phyloP scores from a whole-genome alignment of 2,888 invertebrate genomes.

The Ommatoiulus sabulosus region DNA sequence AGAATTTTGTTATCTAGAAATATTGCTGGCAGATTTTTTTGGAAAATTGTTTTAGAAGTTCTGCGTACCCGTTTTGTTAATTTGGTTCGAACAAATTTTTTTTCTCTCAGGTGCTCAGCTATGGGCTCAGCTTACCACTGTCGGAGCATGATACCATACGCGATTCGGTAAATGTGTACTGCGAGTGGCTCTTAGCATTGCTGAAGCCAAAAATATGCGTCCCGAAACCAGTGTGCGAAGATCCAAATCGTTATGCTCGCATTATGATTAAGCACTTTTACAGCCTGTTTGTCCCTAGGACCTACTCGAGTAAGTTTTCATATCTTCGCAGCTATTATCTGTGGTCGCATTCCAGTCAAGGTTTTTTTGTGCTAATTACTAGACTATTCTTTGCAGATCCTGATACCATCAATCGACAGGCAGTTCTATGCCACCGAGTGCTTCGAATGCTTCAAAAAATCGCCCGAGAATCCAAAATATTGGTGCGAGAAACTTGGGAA shows the following conservation, averaged over 20 bases:
- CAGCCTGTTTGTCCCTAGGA: constrained; percentile 92
- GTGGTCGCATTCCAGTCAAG: neutral
- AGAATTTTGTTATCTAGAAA: too few species aligned
- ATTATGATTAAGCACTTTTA: constrained; percentile 93
- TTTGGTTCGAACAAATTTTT: too few species aligned
- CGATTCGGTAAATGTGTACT: constrained; percentile 96
- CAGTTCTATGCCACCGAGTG: constrained; percentile 91
- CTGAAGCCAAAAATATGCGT: constrained; percentile 87
- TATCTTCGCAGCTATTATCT: neutral
- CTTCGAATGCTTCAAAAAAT: constrained; percentile 85
- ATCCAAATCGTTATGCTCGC: constrained; percentile 89
- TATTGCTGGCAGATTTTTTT: too few species aligned
- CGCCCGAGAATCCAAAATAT: constrained; percentile 78
- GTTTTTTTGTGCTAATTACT: neutral
- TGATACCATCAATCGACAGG: constrained; percentile 86
- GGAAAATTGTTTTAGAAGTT: too few species aligned
- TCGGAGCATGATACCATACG: constrained; percentile 93
- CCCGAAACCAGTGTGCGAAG: constrained; percentile 87
- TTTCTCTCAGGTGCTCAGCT: constrained; percentile 83
- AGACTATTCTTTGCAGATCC: constrained; percentile 73
- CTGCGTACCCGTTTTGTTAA: too few species aligned
- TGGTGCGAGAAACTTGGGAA: constrained; percentile 92
- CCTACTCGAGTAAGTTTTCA: constrained; percentile 73
- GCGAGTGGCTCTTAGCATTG: constrained; percentile 94
- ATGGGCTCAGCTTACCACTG: constrained; percentile 88